Evolutionary conservation across 2,888 invertebrate species (phyloP), one percentile per base, ranked within the genome.

Genomic region (Perdita meconis): DNA sequence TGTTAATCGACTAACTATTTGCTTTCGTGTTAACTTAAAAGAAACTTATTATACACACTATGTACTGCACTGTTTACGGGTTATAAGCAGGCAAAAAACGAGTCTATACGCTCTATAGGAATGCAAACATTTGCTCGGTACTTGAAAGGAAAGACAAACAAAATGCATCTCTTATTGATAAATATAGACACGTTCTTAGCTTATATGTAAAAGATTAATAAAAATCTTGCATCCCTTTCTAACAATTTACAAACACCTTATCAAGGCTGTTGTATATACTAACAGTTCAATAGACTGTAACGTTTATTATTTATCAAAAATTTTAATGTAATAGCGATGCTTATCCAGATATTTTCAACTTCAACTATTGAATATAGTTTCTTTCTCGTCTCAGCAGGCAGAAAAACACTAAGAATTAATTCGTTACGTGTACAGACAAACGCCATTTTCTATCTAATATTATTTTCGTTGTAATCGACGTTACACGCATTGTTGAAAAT

Each of bases 381-480:
- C 8, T 26, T 51, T 53, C 66, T 42, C 42, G 10, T 60, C 36
- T 16, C 57, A 50, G 53, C 40, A 55, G 34, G n/a, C 53, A 24
- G 38, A 30, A 40, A 22, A 65, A 63, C 42, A 47, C n/a, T 67
- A 26, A 61, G 38, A 24, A 51, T 50, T 51, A 63, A 38, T 64
- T 73, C 22, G 26, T 47, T 70, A 63, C n/a, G n/a, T n/a, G n/a
- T 76, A 16, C 67, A 61, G 53, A 51, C 40, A 50, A 70, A 36
- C 51, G n/a, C 36, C 60, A 65, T 57, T 19, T 60, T 40, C 68
- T 82, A 84, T 22, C 71, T 69, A 82, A 68, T 34, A 57, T 56
- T 74, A 57, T 56, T 74, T 77, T 84, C 84, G 84, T 84, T 84
- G 80, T 72, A 42, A 72, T 53, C 67, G 73, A 78, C 53, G 34